phyloP scores from a whole-genome alignment of 2,113 vertebrate species.

The Raja brachyura region DNA sequence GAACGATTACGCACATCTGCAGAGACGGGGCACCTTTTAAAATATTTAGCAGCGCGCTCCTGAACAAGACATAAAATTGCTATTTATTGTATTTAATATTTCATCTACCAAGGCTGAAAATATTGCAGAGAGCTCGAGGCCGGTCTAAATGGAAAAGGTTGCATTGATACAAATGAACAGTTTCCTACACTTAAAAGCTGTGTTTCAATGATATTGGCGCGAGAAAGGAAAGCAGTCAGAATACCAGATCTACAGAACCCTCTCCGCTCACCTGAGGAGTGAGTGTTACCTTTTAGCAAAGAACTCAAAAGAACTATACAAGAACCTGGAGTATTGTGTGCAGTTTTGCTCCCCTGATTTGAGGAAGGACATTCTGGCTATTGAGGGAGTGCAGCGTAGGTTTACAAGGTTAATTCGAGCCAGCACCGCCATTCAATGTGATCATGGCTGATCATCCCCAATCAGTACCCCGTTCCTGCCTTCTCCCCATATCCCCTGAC shows the following conservation, averaged over 20 bases:
- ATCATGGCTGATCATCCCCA: no score
- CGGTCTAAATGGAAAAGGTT: conserved; percentile 37
- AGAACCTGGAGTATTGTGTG: no score
- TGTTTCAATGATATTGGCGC: not conserved
- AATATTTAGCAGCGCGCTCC: conserved; percentile 44
- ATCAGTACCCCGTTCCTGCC: no score
- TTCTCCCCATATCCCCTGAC: no score
- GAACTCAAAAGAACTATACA: no score
- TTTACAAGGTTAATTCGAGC: no score
- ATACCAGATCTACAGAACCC: not conserved
- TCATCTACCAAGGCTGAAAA: conserved; percentile 41
- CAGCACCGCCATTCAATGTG: no score
- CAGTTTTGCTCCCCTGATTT: no score
- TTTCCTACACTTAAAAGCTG: not conserved
- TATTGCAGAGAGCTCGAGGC: conserved; percentile 37
- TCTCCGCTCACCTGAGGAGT: not conserved
- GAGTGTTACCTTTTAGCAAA: not conserved
- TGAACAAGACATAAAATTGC: conserved; percentile 45
- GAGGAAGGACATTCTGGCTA: no score
- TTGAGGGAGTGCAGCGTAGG: no score
- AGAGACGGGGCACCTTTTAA: conserved; percentile 39
- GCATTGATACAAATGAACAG: conserved; percentile 11
- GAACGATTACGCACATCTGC: not conserved
- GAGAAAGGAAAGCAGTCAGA: no score
- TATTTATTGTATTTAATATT: conserved; percentile 55